A percentile compares a stretch with the other conserved stretches of the same genome.
phyloP scores from a whole-genome alignment of 2,888 invertebrate genomes.

The Melipona bicolor region DNA sequence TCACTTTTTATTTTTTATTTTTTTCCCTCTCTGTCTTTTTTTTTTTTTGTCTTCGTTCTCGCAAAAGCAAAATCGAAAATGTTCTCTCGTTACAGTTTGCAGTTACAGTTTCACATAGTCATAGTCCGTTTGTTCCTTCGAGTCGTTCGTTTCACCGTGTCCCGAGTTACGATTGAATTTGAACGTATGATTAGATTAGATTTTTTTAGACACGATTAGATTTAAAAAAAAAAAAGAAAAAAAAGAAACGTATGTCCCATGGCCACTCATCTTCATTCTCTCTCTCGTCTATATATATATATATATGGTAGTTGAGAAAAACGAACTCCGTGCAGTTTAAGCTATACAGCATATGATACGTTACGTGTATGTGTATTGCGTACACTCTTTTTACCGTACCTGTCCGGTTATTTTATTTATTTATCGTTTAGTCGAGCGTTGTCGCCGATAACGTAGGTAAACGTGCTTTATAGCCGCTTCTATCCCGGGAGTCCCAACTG shows the following conservation, averaged over 20 bases:
- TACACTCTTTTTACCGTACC: conserved; percentile 23
- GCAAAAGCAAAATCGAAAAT: conserved; percentile 1
- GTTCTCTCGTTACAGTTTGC: conserved; percentile 27
- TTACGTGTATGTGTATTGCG: background rate
- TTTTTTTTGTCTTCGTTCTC: background rate
- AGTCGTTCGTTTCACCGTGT: conserved; percentile 26
- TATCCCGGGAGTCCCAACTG: conserved; percentile 55
- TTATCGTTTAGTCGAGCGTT: conserved; percentile 51
- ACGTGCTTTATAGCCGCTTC: conserved; percentile 62
- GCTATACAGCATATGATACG: background rate
- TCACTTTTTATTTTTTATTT: background rate
- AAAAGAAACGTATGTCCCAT: conserved; percentile 72
- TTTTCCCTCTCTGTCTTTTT: background rate
- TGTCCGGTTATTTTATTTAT: conserved; percentile 33
- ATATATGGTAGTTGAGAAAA: conserved; percentile 18
- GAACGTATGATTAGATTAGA: background rate
- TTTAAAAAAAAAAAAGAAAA: background rate
- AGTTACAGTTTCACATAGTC: conserved; percentile 11
- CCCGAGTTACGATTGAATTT: conserved; percentile 31
- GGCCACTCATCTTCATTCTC: conserved; percentile 62
- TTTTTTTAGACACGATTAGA: too few relatives aligned
- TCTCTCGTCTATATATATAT: conserved; percentile 33
- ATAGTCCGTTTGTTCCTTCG: conserved; percentile 12
- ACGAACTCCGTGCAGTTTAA: conserved; percentile 2
- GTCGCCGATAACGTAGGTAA: conserved; percentile 47